Evolutionary conservation across 2,113 vertebrate species (phyloP).

Genomic region (Cottus gobio): DNA sequence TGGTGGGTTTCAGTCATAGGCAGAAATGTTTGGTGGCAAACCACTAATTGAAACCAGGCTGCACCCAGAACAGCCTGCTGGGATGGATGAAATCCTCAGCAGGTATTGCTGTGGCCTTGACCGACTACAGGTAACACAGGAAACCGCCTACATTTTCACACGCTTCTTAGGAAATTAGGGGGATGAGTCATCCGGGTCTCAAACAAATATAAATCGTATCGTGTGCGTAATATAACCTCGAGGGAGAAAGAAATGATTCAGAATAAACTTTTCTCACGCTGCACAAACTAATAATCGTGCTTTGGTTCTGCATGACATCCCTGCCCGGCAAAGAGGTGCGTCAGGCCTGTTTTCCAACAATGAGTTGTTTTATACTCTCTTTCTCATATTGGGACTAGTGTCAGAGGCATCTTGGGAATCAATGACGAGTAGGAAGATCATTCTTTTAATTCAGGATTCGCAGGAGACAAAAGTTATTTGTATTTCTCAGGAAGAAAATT

Average conservation of each 20-base stretch:
- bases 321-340: background rate
- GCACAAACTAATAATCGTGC: constrained; percentile 32
- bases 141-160: background rate
- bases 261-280: constrained; percentile 14
- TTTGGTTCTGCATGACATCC: constrained; percentile 53
- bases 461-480: too few relatives aligned
- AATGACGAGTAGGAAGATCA: background rate
- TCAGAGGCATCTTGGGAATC: constrained; percentile 27
- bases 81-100: background rate
- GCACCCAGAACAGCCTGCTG: constrained; percentile 3
- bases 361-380: constrained; percentile 25
- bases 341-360: constrained; percentile 40
- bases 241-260: too few relatives aligned
- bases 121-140: constrained; percentile 17
- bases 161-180: constrained; percentile 16
- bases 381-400: background rate
- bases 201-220: background rate
- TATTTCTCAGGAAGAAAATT: too few relatives aligned
- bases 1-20: constrained; percentile 11
- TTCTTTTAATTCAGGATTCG: background rate
- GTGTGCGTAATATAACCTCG: too few relatives aligned
- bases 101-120: background rate
- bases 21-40: constrained; percentile 17
- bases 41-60: constrained; percentile 35
- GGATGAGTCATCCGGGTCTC: constrained; percentile 27